A percentile compares a stretch with the other conserved stretches of the same genome.
Evolutionary conservation across 2,113 vertebrate genomes (phyloP).

Genomic region (Misgurnus mizolepis): DNA sequence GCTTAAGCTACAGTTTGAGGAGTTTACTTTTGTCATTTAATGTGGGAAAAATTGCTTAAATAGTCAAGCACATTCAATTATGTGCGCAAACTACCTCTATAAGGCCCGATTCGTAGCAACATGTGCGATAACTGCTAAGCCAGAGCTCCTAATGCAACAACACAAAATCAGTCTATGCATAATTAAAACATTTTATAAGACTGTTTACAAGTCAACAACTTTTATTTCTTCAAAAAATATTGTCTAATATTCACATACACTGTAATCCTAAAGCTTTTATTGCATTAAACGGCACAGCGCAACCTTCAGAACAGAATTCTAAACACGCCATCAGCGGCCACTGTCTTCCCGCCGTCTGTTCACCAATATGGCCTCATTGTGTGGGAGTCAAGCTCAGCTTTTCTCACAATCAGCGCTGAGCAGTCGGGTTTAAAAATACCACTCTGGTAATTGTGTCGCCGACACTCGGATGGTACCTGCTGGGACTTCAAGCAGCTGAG

Average conservation of each 20-base stretch:
- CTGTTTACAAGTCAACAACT: background rate
- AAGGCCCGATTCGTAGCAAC: no score
- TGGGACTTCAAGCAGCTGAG: constrained; percentile 82
- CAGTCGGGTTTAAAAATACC: constrained; percentile 53
- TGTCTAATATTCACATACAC: background rate
- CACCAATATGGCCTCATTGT: constrained; percentile 47
- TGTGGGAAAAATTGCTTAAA: no score
- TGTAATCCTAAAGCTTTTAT: background rate
- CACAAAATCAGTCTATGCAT: no score
- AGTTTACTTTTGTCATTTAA: no score
- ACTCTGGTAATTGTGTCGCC: constrained; percentile 42
- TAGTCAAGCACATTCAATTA: no score
- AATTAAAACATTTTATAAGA: background rate
- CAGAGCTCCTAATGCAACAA: no score
- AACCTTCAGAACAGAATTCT: background rate
- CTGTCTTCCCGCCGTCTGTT: constrained; percentile 31
- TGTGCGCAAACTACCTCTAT: no score
- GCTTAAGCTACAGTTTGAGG: no score
- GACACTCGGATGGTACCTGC: constrained; percentile 62
- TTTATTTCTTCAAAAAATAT: background rate
- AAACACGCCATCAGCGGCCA: constrained; percentile 20
- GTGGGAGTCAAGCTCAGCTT: constrained; percentile 34
- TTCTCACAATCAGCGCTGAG: constrained; percentile 41
- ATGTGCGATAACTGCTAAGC: no score
- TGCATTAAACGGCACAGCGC: background rate